Base-by-base conservation (phyloP, 1,140 invertebrate genomes). In the Drosophila teissieri region DNA sequence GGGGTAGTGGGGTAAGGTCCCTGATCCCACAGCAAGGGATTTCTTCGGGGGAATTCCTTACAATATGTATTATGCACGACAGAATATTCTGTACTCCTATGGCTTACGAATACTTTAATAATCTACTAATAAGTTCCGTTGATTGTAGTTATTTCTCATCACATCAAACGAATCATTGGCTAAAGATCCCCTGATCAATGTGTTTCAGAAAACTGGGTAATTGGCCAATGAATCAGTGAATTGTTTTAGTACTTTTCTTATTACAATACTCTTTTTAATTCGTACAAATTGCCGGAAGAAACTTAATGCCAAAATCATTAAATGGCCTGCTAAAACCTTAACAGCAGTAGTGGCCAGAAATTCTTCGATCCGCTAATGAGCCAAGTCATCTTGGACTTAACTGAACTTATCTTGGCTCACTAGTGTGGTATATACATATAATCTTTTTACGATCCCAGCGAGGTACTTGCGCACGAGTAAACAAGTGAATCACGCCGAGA, bases 391-490 rank as follows among this genome's bases (percentile, higher is more conserved):
- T 24, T 24, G 24, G 24, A 75, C 45, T 24, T 57, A 72, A 75
- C 72, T 75, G 73, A 15, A 57, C 36, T 75, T 37, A 51, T 36
- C 51, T 39, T 22, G 72, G 48, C 49, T 5, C 24, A 55, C 69
- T 36, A 42, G 44, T 44, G 14, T 36, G 40, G 51, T 54, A 54
- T 40, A 36, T 73, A 46, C 4, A 22, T 24, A 24, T 53, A 61
- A 40, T 51, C 42, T 11, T 17, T 69, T 61, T 62, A 73, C 36
- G 52, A 64, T n/a, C 36, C 19, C 10, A 36, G 27, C 15, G 36
- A 63, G 46, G 52, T 48, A 58, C 48, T 48, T 48, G 34, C 27
- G n/a, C 36, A 37, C 51, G 68, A 39, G 51, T 62, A 51, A 53
- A 36, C 34, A 34, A 63, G 56, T 67, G 62, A 72, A 45, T 73